These are phyloP conservation scores for Tyto alba DNA, from an alignment of 2,113 vertebrate species.

Conservation along the genomic window DNA sequence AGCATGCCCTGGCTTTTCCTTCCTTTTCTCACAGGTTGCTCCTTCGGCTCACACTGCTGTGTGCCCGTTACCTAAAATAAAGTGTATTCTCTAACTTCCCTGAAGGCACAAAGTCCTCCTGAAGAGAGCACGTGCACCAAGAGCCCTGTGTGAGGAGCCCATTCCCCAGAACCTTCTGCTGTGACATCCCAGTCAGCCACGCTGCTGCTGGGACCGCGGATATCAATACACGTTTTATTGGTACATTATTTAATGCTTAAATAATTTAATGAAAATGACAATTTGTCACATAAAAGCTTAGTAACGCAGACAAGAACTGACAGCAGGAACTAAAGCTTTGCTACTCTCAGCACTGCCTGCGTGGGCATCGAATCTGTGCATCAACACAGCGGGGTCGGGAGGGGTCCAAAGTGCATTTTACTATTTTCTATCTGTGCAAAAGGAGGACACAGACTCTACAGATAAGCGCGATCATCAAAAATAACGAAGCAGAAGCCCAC, in stretches of 20 bases:
- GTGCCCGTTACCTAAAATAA: neutral
- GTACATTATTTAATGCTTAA: neutral
- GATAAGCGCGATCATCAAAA: neutral
- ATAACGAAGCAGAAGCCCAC: neutral
- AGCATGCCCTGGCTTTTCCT: neutral
- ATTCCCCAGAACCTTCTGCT: neutral
- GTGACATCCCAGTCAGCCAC: neutral
- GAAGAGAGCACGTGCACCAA: rapidly evolving
- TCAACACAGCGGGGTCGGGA: neutral
- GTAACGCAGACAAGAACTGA: neutral
- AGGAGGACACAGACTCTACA: neutral
- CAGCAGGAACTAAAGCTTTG: neutral
- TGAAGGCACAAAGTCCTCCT: neutral
- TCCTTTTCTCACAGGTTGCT: neutral
- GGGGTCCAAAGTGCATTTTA: neutral
- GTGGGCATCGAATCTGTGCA: neutral
- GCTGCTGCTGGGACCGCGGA: rapidly evolving
- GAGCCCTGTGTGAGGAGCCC: neutral
- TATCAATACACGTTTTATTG: neutral
- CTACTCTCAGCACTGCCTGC: neutral
- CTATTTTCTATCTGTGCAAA: neutral
- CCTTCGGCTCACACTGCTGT: neutral
- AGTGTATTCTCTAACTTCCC: neutral
- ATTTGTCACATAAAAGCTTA: neutral
- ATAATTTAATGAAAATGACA: no score